Evolutionary conservation across 1,140 invertebrate species (phyloP), one percentile per base, ranked within the genome.

Genomic region (Drosophila kurseongensis): DNA sequence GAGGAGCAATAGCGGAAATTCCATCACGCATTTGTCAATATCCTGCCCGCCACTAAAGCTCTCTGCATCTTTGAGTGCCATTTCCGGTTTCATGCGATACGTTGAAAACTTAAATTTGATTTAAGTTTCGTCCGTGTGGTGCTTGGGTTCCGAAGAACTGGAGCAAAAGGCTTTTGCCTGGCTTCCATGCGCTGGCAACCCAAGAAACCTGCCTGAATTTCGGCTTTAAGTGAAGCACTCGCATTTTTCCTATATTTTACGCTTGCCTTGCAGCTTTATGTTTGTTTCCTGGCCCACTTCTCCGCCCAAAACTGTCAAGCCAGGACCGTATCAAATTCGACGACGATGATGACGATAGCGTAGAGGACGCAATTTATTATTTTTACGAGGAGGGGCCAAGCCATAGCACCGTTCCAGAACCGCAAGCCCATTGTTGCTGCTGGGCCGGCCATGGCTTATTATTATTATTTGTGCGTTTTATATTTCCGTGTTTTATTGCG

Each of bases 391-490:
- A 63, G 56, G 29, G 65, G 80, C 65, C 42, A 66, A 44, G 69
- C 38, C 41, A 51, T 58, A 58, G 59, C 38, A 38, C 41, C 61
- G 54, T 57, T 38, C 29, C 67, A 50, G 29, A 47, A 66, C 73
- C 45, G 44, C 75, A 61, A 55, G 61, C 40, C 69, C 74, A 63
- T 78, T 86, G 75, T 80, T 78, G 77, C 71, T 51, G 36, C 60
- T 59, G 74, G 65, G 50, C 61, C 44, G 18, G 32, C 32, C 73
- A 71, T 69, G 76, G 83, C 84, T 89, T 88, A 89, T 89, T 88
- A 88, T 88, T 86, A 89, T 83, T 86, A 86, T 86, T 86, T 88
- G 80, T 88, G 83, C 83, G 83, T 89, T 89, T 88, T 89, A 88
- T 88, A 89, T 88, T 88, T 88, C 83, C 83, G 83, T 88, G 77